These are phyloP conservation scores for Kradibia gibbosae DNA, from an alignment of 1,140 invertebrate genomes.

Conservation along the genomic window DNA sequence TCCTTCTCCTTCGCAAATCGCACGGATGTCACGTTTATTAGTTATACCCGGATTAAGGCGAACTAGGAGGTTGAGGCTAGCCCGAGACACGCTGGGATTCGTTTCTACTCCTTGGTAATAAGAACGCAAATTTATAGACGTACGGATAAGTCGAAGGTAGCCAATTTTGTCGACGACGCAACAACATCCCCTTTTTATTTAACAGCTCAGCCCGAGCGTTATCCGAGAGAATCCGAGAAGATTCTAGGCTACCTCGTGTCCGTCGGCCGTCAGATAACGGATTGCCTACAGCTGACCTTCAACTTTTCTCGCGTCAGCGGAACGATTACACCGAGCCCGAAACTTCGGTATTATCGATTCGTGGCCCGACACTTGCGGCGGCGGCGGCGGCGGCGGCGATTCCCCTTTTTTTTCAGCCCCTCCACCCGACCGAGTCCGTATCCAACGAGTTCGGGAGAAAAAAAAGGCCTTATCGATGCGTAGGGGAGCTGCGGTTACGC, in stretches of 20 bases:
- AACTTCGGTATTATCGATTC: not conserved
- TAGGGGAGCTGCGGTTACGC: too few species aligned
- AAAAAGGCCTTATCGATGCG: too few species aligned
- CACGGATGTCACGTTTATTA: constrained; percentile 3
- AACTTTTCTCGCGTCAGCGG: not conserved
- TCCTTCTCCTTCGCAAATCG: not conserved
- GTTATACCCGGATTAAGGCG: not conserved
- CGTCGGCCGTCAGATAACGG: constrained; percentile 32
- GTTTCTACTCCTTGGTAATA: not conserved
- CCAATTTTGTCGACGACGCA: not conserved
- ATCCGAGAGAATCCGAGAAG: not conserved
- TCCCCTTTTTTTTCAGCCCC: not conserved
- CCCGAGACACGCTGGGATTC: too few species aligned
- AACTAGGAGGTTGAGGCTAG: too few species aligned
- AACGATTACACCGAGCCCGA: not conserved
- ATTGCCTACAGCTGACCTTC: not conserved
- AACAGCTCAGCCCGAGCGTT: not conserved
- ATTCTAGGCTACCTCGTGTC: not conserved
- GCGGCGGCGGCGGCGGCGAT: too few species aligned
- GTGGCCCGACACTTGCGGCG: not conserved
- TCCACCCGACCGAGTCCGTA: too few species aligned
- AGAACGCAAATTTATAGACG: not conserved
- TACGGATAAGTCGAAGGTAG: not conserved
- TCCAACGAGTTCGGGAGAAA: too few species aligned
- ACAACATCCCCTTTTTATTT: not conserved